A percentile compares a stretch with the other conserved stretches of the same genome.
Conservation (phyloP, 1,140 invertebrate species). For the Conopomorpha cramerella region DNA sequence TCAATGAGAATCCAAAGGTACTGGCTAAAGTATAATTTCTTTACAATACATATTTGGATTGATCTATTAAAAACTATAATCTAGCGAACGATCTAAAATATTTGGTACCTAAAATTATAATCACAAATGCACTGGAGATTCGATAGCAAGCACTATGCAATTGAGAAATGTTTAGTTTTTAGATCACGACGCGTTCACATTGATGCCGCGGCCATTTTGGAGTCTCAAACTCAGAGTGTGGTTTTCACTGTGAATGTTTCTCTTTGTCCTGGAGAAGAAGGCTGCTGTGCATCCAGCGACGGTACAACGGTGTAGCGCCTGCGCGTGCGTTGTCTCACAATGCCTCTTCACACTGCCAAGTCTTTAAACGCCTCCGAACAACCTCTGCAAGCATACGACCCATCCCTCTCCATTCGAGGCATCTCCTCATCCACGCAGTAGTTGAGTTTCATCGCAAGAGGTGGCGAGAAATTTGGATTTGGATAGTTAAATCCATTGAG, state of each 20-base stretch:
- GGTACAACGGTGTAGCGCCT: conserved; percentile 69
- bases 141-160: conserved; percentile 9
- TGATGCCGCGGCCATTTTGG: conserved; percentile 26
- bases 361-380: conserved; percentile 68
- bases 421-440: conserved; percentile 64
- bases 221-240: conserved; percentile 47
- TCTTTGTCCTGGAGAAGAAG: conserved; percentile 72
- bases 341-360: conserved; percentile 68
- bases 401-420: conserved; percentile 63
- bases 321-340: conserved; percentile 64
- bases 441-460: conserved; percentile 27
- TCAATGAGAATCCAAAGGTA: conserved; percentile 17
- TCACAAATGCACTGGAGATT: conserved; percentile 47
- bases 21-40: conserved; percentile 19
- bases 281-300: conserved; percentile 70
- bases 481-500: conserved; percentile 34
- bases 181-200: conserved; percentile 29
- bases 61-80: neutral
- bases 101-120: conserved; percentile 29
- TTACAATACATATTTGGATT: conserved; percentile 6
- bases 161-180: conserved; percentile 9
- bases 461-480: conserved; percentile 30
- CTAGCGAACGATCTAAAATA: conserved; percentile 10
- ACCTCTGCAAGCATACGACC: conserved; percentile 67
- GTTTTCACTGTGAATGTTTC: conserved; percentile 69